A percentile compares a stretch with the other conserved stretches of the same genome.
Conservation (phyloP, 2,797 vertebrate species). For the Poliocrania exsul region DNA sequence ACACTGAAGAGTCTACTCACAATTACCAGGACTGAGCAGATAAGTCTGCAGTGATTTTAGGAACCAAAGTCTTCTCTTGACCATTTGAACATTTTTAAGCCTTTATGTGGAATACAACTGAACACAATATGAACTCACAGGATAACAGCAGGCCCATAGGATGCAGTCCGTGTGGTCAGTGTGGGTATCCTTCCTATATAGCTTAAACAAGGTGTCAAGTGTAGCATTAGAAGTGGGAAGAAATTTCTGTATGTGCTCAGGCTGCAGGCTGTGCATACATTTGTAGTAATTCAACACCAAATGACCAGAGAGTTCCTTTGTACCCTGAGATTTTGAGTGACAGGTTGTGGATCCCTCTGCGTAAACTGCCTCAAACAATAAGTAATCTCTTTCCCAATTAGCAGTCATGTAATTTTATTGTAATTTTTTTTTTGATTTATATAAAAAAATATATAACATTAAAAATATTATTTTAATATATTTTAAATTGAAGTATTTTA, state of each 20-base stretch:
- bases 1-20: not conserved
- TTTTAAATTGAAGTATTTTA: not conserved
- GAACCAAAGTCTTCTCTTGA: not conserved
- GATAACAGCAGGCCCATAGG: not conserved
- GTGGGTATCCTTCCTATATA: not conserved
- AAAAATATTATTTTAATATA: not conserved
- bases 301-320: not conserved
- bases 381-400: not conserved
- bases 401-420: not conserved
- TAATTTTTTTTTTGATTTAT: not conserved
- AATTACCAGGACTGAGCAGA: not conserved
- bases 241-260: not conserved
- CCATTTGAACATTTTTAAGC: not conserved
- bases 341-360: not conserved
- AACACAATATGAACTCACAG: not conserved
- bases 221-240: not conserved
- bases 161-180: not conserved
- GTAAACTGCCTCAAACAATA: not conserved
- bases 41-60: not conserved
- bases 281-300: not conserved
- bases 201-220: not conserved
- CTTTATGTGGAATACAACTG: not conserved
- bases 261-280: not conserved
- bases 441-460: not conserved
- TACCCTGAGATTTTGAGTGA: not conserved